Base-by-base conservation (phyloP, 2,797 vertebrate genomes). In the Helicolenus hilgendorfi region DNA sequence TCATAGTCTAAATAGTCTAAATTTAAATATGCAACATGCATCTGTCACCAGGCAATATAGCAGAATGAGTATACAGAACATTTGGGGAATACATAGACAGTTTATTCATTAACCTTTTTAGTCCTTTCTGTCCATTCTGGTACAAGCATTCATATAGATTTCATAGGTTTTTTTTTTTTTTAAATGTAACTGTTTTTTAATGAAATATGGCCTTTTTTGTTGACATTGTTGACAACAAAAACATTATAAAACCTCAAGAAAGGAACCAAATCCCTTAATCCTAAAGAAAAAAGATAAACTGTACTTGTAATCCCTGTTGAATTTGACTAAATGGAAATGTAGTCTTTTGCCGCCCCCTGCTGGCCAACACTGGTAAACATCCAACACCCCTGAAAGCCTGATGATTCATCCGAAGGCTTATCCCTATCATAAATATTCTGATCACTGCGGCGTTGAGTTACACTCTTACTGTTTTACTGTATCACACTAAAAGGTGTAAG, bases 311-410 rank as follows among this genome's bases (percentile, higher is more conserved):
- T 14, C n/a, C 14, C 38, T 14, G 18, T 65, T n/a, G 35, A 36
- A 5, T 20, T 14, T 13, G 53, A 26, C 20, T 0, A 59, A 67
- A 59, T 45, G 20, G 3, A 36, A 56, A 60, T 13, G 0, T 20
- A 7, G 11, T 38, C 7, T 15, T 91, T 26, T 94, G 92, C 86
- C 82, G 77, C 84, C 92, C 59, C 62, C 86, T 88, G 63, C 72
- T 93, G 94, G 85, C 60, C 9, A 62, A 71, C 22, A 5, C 1
- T 0, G 10, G 45, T 13, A 45, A 65, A 38, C 14, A 60, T 26
- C 18, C 2, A 15, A 18, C 11, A 49, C 3, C 10, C 0, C 27
- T 7, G 1, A 49, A 24, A 53, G 7, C 6, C 22, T 5, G 41
- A 80, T 60, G 53, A 85, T 55, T 77, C 75, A 79, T 82, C 11